Conservation (phyloP, 2,888 invertebrate species). For the Microctonus hyperodae region DNA sequence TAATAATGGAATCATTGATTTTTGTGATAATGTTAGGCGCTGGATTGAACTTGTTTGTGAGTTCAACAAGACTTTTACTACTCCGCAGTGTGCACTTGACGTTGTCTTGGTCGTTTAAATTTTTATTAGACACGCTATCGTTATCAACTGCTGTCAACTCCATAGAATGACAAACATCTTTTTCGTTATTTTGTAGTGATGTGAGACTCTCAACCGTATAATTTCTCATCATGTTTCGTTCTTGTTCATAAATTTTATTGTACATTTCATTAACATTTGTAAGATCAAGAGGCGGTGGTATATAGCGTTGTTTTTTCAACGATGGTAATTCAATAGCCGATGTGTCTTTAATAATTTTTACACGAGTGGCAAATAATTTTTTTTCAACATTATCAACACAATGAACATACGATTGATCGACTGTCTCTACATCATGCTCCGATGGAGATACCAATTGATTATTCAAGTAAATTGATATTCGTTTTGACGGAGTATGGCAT, state of each 20-base stretch:
- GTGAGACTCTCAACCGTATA: constrained; percentile 47
- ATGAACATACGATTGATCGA: constrained; percentile 14
- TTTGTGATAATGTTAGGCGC: background rate
- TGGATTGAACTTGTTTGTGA: constrained; percentile 34
- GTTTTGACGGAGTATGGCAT: background rate
- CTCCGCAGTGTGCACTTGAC: constrained; percentile 33
- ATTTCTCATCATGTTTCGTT: constrained; percentile 42
- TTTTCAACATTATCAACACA: background rate
- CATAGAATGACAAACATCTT: constrained; percentile 36
- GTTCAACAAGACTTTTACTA: constrained; percentile 43
- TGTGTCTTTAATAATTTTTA: constrained; percentile 36
- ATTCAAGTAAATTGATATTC: constrained; percentile 8
- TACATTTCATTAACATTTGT: constrained; percentile 42
- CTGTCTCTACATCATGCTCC: constrained; percentile 1
- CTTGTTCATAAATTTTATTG: constrained; percentile 42
- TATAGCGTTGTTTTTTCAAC: constrained; percentile 19
- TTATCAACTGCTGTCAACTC: constrained; percentile 31
- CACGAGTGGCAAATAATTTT: constrained; percentile 41
- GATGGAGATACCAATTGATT: constrained; percentile 5
- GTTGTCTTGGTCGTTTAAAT: constrained; percentile 29
- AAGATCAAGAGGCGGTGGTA: constrained; percentile 46
- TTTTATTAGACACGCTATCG: constrained; percentile 3
- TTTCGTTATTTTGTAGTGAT: constrained; percentile 38
- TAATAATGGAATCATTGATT: background rate
- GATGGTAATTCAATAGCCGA: constrained; percentile 28